Evolutionary conservation across 2,888 invertebrate genomes (phyloP).

Genomic region (Hirtodrosophila alboralis): DNA sequence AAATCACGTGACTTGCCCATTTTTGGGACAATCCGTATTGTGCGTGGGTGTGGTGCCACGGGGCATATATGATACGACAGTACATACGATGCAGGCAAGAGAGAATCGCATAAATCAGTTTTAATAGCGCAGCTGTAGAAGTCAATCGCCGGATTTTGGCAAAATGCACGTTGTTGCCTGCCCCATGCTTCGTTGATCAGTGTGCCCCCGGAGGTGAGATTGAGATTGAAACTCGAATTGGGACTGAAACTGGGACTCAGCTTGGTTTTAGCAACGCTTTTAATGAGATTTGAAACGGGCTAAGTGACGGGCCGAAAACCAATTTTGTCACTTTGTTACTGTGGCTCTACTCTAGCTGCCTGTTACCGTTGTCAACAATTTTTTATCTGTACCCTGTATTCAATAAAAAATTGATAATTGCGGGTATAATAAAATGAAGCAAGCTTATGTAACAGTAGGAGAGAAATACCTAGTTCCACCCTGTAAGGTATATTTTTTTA

Average conservation of each 20-base stretch:
- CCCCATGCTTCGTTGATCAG: conserved; percentile 9
- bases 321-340: conserved; percentile 38
- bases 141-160: conserved; percentile 51
- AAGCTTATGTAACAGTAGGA: no score
- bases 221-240: no score
- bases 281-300: conserved; percentile 62
- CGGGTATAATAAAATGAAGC: no score
- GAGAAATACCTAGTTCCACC: no score
- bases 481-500: no score
- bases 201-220: conserved; percentile 11
- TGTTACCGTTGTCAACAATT: conserved; percentile 39
- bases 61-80: conserved; percentile 26
- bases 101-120: conserved; percentile 65
- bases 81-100: conserved; percentile 19
- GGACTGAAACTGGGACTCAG: conserved; percentile 5
- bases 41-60: conserved; percentile 55
- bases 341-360: no score
- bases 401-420: no score
- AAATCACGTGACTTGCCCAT: conserved; percentile 74
- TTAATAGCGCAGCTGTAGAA: conserved; percentile 69
- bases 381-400: neutral
- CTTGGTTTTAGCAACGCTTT: conserved; percentile 45
- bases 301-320: conserved; percentile 43
- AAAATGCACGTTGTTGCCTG: conserved; percentile 46
- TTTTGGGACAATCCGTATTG: conserved; percentile 55